Evolutionary conservation across 1,140 invertebrate species (phyloP).

Genomic region (Ips typographus): DNA sequence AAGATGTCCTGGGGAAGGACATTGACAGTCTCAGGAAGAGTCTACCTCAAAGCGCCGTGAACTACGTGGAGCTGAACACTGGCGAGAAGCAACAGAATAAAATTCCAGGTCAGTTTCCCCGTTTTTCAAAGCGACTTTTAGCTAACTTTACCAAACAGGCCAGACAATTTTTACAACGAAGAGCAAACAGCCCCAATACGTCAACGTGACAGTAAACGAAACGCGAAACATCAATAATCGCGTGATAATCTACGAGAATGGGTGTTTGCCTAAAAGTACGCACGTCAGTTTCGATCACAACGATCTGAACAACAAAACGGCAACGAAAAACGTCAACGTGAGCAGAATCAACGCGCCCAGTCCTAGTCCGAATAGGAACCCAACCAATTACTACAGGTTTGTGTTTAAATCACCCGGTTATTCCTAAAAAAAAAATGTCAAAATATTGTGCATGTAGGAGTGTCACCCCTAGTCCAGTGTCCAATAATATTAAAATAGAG

Average conservation of each 20-base stretch:
- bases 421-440: background rate
- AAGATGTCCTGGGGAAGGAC: conserved; percentile 69
- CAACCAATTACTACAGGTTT: conserved; percentile 43
- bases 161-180: conserved; percentile 45
- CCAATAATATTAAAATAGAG: conserved; percentile 41
- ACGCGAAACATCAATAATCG: conserved; percentile 50
- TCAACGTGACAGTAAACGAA: conserved; percentile 49
- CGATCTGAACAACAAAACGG: conserved; percentile 47
- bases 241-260: conserved; percentile 51
- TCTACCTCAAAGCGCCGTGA: conserved; percentile 49
- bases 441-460: conserved; percentile 26
- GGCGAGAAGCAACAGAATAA: conserved; percentile 49
- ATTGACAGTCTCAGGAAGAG: conserved; percentile 51
- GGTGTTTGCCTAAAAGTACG: conserved; percentile 45
- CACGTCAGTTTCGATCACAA: conserved; percentile 47
- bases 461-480: conserved; percentile 47
- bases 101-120: conserved; percentile 35
- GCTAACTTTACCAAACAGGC: conserved; percentile 3
- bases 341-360: conserved; percentile 52
- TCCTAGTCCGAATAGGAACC: conserved; percentile 59
- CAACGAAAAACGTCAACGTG: conserved; percentile 46
- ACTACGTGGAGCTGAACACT: conserved; percentile 48
- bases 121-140: background rate
- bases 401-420: background rate
- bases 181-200: conserved; percentile 48